Evolutionary conservation across 1,140 invertebrate genomes (phyloP).

Genomic region (Aricia agestis): DNA sequence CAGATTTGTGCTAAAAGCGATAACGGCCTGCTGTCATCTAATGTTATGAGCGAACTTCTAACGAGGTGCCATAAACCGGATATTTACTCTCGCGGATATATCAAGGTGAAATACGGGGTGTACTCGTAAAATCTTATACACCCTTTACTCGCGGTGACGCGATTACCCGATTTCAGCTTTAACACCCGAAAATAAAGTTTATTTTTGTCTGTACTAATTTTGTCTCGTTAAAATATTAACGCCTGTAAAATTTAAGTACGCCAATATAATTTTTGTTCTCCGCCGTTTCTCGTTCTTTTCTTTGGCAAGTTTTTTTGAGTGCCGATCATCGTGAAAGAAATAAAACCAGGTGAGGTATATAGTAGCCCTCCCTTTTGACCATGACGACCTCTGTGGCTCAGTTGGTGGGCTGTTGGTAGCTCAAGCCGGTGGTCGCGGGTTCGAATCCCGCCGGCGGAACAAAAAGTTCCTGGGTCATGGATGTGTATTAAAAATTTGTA

Average conservation of each 20-base stretch:
- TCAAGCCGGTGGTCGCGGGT: no score
- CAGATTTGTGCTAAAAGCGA: conserved; percentile 54
- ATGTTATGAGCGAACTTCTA: conserved; percentile 62
- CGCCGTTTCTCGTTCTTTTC: neutral
- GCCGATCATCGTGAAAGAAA: neutral
- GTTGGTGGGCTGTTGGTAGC: no score
- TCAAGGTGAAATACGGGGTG: conserved; percentile 7
- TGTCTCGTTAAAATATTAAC: neutral
- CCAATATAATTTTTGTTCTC: conserved; percentile 11
- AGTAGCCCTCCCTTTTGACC: neutral
- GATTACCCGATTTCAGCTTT: neutral
- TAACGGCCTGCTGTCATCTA: conserved; percentile 55
- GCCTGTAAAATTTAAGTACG: conserved; percentile 11
- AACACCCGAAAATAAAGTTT: neutral
- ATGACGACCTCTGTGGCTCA: no score
- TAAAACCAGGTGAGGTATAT: neutral
- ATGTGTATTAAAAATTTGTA: no score
- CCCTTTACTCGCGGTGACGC: neutral
- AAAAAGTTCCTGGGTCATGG: no score
- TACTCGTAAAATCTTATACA: conserved; percentile 15
- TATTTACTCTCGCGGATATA: conserved; percentile 41
- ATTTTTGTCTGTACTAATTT: neutral
- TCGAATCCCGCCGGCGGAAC: no score
- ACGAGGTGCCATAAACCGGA: conserved; percentile 61
- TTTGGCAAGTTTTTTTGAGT: neutral